phyloP scores from a whole-genome alignment of 1,140 invertebrate genomes.

The Pseudoatta argentina region DNA sequence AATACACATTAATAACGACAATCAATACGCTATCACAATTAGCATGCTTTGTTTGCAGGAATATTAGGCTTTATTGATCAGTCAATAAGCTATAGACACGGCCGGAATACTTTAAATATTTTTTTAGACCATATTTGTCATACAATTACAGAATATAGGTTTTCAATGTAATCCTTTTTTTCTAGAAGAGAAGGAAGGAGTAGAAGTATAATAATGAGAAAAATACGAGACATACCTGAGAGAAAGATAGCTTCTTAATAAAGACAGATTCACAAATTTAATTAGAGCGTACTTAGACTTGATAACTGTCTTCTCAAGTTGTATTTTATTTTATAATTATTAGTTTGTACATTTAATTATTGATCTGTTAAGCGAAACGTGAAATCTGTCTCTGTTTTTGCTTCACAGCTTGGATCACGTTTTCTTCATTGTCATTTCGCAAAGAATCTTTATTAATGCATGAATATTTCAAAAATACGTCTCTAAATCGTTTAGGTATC shows the following conservation, averaged over 20 bases:
- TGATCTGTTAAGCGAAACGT: conserved; percentile 54
- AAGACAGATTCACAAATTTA: background rate
- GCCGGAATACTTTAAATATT: conserved; percentile 23
- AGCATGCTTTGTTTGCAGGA: background rate
- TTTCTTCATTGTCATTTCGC: conserved; percentile 15
- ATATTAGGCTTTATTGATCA: conserved; percentile 25
- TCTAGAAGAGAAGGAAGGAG: conserved; percentile 7
- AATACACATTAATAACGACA: conserved; percentile 33
- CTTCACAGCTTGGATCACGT: conserved; percentile 17
- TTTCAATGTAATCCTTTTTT: conserved; percentile 9
- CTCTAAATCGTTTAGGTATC: conserved; percentile 37
- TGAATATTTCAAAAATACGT: conserved; percentile 38
- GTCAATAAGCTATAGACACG: conserved; percentile 10
- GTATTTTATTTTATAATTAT: conserved; percentile 50
- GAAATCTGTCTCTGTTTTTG: conserved; percentile 19
- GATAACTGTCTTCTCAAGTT: conserved; percentile 14
- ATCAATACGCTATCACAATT: conserved; percentile 30
- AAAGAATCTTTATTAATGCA: background rate
- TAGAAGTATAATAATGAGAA: conserved; percentile 30
- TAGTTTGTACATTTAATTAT: conserved; percentile 63
- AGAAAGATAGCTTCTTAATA: conserved; percentile 30
- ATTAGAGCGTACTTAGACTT: conserved; percentile 25
- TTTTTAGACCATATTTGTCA: conserved; percentile 42
- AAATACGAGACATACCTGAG: conserved; percentile 35
- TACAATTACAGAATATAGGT: background rate